Evolutionary conservation across 2,797 vertebrate genomes (phyloP), one percentile per base, ranked within the genome.

Genomic region (Propithecus deckenii): DNA sequence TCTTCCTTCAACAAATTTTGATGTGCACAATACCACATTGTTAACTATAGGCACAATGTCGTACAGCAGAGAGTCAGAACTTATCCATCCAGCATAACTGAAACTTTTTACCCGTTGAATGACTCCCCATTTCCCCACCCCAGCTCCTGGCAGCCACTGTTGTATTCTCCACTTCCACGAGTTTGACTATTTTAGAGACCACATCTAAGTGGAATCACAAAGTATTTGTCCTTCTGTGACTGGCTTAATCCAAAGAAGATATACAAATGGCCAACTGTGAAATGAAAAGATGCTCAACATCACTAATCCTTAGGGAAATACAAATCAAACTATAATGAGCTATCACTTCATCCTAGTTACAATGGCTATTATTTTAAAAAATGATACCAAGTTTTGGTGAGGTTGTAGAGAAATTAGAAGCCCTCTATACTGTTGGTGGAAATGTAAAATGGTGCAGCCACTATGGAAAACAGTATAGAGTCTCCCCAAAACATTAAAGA

Each of bases 1-100:
- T 23, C 25, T 57, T 12, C 4, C 11, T 23, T 32, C 67, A 28
- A 8, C 7, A n/a, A 7, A 43, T 41, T 38, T 32, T 4, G 23
- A 75, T 35, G 30, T 6, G 3, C 5, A 18, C 15, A 10, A 14
- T 4, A 4, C 4, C 3, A 0, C 35, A 2, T 10, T 7, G 61
- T 18, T 41, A 30, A 71, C 28, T 18, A 0, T 1, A 30, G 6
- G 15, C 28, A 11, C 2, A 7, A 7, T 32, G 15, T 5, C 3
- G 3, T 17, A 15, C 10, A 14, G 8, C 7, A 2, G 20, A 30
- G 8, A 2, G 7, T 32, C 1, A 28, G 41, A 59, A 13, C 43
- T 25, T 25, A 30, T 22, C 30, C 35, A 4, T 32, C 17, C 6
- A 28, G 23, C 5, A 6, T 12, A 32, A 43, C 10, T 52, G 18